Percentiles rank a stretch among this genome's conserved stretches.
These are phyloP conservation scores for Chinchilla lanigera DNA, from an alignment of 2,113 vertebrate genomes.

Conservation along the genomic window DNA sequence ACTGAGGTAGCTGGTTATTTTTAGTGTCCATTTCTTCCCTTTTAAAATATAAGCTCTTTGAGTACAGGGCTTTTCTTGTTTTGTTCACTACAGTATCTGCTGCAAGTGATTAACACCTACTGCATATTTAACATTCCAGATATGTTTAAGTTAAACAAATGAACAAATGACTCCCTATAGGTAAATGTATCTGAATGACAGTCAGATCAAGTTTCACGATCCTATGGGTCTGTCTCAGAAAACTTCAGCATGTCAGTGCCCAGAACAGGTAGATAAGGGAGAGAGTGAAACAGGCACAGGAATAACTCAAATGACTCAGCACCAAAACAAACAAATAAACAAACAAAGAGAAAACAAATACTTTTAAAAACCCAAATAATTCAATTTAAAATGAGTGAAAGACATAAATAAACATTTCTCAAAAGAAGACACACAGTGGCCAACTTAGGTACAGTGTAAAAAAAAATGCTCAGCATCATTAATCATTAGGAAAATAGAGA, in stretches of 20 bases:
- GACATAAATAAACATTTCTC: conserved; percentile 52
- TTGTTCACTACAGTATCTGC: background rate
- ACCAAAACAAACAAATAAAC: background rate
- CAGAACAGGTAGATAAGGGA: background rate
- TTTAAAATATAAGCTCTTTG: background rate
- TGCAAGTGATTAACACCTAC: background rate
- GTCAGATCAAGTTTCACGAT: background rate
- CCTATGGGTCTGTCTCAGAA: background rate
- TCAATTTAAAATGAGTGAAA: background rate
- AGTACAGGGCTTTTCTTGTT: background rate
- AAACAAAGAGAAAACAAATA: background rate
- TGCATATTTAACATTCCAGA: background rate
- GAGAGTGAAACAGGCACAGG: background rate
- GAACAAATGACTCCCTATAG: background rate
- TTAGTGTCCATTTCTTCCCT: background rate
- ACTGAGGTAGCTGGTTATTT: background rate
- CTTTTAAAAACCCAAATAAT: background rate
- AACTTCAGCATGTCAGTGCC: background rate
- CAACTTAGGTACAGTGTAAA: background rate
- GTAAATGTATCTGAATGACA: background rate
- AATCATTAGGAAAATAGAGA: background rate
- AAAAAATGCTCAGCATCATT: background rate
- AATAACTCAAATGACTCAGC: background rate
- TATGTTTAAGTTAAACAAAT: background rate
- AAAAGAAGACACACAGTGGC: background rate